Conservation (phyloP, 2,888 invertebrate genomes). For the Megamerina dolium region DNA sequence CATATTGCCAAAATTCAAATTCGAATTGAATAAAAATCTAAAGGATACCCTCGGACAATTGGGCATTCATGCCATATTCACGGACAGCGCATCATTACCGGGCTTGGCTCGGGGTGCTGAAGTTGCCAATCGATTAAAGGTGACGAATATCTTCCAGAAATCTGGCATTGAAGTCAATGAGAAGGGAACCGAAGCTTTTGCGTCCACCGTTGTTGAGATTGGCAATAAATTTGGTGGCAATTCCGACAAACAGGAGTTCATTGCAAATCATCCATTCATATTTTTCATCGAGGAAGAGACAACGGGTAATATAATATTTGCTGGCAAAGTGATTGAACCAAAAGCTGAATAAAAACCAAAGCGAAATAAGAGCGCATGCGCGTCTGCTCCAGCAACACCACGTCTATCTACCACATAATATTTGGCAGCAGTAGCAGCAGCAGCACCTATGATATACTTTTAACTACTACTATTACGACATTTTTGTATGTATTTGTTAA, state of each 20-base stretch:
- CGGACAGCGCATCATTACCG: slow-evolving; percentile 62
- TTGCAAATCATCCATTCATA: slow-evolving; percentile 69
- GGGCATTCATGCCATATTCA: slow-evolving; percentile 68
- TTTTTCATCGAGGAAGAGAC: slow-evolving; percentile 74
- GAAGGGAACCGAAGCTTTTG: slow-evolving; percentile 64
- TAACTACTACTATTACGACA: too few relatives aligned
- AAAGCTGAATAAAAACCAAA: slow-evolving; percentile 26
- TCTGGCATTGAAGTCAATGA: slow-evolving; percentile 73
- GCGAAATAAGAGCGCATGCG: too few relatives aligned
- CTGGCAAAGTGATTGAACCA: slow-evolving; percentile 68
- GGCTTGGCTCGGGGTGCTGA: slow-evolving; percentile 62
- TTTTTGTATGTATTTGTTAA: too few relatives aligned
- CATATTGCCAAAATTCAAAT: slow-evolving; percentile 66
- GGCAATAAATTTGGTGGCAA: slow-evolving; percentile 68
- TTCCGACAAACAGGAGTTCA: slow-evolving; percentile 54
- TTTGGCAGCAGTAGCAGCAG: too few relatives aligned
- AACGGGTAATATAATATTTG: slow-evolving; percentile 67
- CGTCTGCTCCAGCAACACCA: too few relatives aligned
- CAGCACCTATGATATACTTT: too few relatives aligned
- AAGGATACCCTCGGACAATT: slow-evolving; percentile 55
- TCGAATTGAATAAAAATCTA: slow-evolving; percentile 62
- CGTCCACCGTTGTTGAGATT: slow-evolving; percentile 59
- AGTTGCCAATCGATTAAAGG: slow-evolving; percentile 51
- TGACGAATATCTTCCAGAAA: slow-evolving; percentile 68
- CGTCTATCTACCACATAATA: too few relatives aligned